Base-by-base conservation (phyloP, 2,797 vertebrate species). In the Artibeus lituratus region DNA sequence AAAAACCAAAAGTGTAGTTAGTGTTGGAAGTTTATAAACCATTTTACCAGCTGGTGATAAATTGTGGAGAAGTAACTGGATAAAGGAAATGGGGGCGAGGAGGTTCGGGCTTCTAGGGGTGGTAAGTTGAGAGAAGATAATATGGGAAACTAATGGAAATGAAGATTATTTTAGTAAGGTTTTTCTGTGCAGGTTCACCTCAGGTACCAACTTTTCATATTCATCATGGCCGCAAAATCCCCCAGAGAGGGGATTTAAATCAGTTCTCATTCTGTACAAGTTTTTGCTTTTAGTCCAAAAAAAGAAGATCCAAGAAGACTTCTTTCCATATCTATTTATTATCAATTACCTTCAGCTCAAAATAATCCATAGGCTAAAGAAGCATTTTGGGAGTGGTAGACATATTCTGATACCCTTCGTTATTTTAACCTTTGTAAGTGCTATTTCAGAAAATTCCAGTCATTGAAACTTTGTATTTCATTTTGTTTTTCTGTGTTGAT, bases 271-370 rank as follows among this genome's bases (percentile, higher is more conserved):
- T 87, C 91, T 49, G 93, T 69, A 73, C 16, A 82, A 81, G n/a
- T 62, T 88, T 92, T 82, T 81, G 21, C 67, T 89, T 82, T 74
- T 49, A 94, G 59, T 85, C 70, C 82, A n/a, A 78, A 51, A 73
- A 81, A 8, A 5, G 11, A 91, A 77, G 2, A 8, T 65, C 24
- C 22, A 18, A 86, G n/a, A 70, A 51, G 26, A 10, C 73, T 90
- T 70, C 65, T 80, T 88, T 69, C 42, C 72, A 15, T 12, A 5
- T 26, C 51, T 70, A 14, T 65, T 85, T 67, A 69, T 53, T 72
- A 72, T 90, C 57, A 85, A 57, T 87, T 87, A 59, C 81, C 18
- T 96, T 67, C 35, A 70, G 35, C 26, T 94, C 10, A 72, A n/a
- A 88, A 78, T 77, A 47, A 26, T 49, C 53, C 6, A 53, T 14